phyloP scores from a whole-genome alignment of 1,140 invertebrate genomes.

The Drosophila funebris region DNA sequence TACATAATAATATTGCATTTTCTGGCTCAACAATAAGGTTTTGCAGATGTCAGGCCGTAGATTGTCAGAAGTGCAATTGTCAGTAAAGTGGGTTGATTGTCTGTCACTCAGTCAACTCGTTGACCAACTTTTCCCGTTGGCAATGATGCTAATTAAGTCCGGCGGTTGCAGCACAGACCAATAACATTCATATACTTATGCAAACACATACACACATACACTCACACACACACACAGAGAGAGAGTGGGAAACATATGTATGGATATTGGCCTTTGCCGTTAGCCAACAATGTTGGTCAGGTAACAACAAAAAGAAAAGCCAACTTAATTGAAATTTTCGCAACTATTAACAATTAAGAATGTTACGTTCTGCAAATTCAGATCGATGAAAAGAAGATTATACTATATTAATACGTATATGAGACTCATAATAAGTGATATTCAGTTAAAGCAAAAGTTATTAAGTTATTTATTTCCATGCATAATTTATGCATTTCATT shows the following conservation, averaged over 20 bases:
- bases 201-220: neutral
- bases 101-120: slow-evolving; percentile 43
- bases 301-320: slow-evolving; percentile 54
- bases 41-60: slow-evolving; percentile 42
- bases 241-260: too few species aligned
- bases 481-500: too few species aligned
- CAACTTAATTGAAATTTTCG: slow-evolving; percentile 68
- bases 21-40: slow-evolving; percentile 61
- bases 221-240: neutral
- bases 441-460: too few species aligned
- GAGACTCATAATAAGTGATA: too few species aligned
- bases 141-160: slow-evolving; percentile 74
- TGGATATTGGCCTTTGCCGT: too few species aligned
- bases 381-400: neutral
- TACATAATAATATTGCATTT: slow-evolving; percentile 36
- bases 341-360: slow-evolving; percentile 42
- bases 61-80: slow-evolving; percentile 72
- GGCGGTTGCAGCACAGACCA: slow-evolving; percentile 42
- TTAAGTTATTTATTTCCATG: too few species aligned
- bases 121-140: slow-evolving; percentile 42
- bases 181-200: neutral
- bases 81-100: slow-evolving; percentile 46
- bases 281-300: neutral
- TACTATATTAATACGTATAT: neutral
- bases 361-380: too few species aligned